Evolutionary conservation across 23 tunicate genomes (phyloP), one percentile per base, ranked within the genome.

Genomic region (Ascidia mentula): DNA sequence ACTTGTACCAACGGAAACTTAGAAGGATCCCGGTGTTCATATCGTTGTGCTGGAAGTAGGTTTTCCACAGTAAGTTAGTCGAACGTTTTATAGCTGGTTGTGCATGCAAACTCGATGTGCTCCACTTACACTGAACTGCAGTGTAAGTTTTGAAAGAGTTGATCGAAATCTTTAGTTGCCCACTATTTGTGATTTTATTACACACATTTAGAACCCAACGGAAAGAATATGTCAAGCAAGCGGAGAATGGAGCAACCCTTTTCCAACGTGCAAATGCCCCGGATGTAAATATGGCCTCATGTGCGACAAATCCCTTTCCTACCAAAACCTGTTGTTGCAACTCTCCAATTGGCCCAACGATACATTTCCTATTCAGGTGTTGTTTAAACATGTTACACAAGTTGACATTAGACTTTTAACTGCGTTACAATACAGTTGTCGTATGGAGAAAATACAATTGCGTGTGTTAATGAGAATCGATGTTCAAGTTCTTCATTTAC

Each of bases 191-290:
- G n/a, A n/a, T n/a, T n/a, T n/a, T n/a, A n/a, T n/a, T n/a, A n/a
- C n/a, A n/a, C n/a, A n/a, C n/a, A n/a, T n/a, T n/a, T n/a, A n/a
- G 65, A 28, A 28, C 24, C 65, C 65, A 53, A 53, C 65, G 24
- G 65, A 53, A 28, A 37, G 78, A 31, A 74, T 46, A 6, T 74
- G 78, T 13, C 5, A 26, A 46, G 78, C 28, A 39, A 74, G 9
- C 12, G 81, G 81, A 8, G 69, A 34, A 32, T 77, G 81, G 81
- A 42, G 46, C 38, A 42, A 42, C 38, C 42, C 81, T 40, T 77
- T 38, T 45, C 69, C 69, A 1, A 13, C 61, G 9, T 77, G 81
- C 22, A 77, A 42, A 36, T 77, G 81, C 31, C 60, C 69, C 5
- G 31, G 69, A 8, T 77, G 81, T 24, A 20, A 6, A 1, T 40